Evolutionary conservation across 2,113 vertebrate genomes (phyloP).

Genomic region (Ammospiza nelsoni): DNA sequence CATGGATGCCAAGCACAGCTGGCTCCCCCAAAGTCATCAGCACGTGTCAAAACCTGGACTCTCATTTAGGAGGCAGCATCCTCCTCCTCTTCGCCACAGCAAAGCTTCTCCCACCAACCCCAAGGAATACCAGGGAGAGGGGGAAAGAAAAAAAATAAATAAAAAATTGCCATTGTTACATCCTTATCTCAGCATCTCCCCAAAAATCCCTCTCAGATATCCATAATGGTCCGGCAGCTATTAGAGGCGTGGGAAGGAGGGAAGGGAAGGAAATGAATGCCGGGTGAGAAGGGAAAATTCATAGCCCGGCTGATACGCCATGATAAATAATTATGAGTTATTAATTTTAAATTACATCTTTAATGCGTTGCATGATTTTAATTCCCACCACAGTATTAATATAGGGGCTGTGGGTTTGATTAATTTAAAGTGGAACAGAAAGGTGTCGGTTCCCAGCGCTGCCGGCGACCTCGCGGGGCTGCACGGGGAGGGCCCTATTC

Average conservation of each 20-base stretch:
- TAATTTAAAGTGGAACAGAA: conserved; percentile 80
- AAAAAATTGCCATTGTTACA: conserved; percentile 38
- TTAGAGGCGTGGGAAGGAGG: conserved; percentile 62
- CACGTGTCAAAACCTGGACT: neutral
- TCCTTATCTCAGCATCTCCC: conserved; percentile 56
- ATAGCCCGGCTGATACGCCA: conserved; percentile 80
- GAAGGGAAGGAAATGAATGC: conserved; percentile 60
- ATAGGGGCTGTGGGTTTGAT: conserved; percentile 77
- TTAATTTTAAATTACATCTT: conserved; percentile 89
- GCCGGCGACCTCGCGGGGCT: conserved; percentile 58
- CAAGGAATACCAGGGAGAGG: neutral
- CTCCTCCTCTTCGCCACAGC: neutral
- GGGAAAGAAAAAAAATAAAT: neutral
- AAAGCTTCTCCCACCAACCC: conserved; percentile 2
- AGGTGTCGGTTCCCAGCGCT: conserved; percentile 75
- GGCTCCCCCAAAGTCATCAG: neutral
- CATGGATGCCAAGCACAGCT: neutral
- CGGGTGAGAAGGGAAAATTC: conserved; percentile 77
- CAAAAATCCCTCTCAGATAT: conserved; percentile 24
- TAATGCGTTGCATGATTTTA: conserved; percentile 87
- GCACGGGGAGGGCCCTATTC: neutral
- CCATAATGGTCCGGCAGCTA: conserved; percentile 66
- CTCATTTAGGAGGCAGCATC: neutral
- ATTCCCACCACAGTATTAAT: conserved; percentile 84
- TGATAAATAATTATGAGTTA: conserved; percentile 90